These are phyloP conservation scores for Gymnobelideus leadbeateri DNA, from an alignment of 2,113 vertebrate genomes.

Conservation along the genomic window DNA sequence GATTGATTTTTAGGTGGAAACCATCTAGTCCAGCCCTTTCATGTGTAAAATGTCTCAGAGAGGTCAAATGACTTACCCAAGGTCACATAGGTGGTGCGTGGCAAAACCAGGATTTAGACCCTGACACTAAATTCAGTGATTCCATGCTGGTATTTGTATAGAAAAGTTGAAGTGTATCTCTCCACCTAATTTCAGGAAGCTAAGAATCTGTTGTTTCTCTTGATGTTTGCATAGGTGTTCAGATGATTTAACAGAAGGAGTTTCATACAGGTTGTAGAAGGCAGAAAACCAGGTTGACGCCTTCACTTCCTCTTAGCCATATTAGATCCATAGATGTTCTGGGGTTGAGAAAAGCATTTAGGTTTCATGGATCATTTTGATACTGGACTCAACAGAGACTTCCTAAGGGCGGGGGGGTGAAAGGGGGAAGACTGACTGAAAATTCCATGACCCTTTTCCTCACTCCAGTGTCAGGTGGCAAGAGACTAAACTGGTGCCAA, in stretches of 20 bases:
- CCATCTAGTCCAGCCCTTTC: not conserved
- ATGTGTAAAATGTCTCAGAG: not conserved
- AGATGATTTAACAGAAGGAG: not conserved
- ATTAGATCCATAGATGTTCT: not conserved
- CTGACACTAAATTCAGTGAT: constrained; percentile 7
- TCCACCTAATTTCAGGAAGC: not conserved
- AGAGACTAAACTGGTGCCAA: not conserved
- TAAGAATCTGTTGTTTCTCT: not conserved
- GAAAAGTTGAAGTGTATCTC: not conserved
- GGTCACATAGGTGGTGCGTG: not conserved
- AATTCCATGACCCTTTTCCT: not conserved
- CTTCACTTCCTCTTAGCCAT: not conserved
- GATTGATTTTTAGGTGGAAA: not conserved
- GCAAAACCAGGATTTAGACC: constrained; percentile 19
- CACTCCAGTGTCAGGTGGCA: not conserved
- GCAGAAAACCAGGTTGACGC: not conserved
- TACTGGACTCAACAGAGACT: not conserved
- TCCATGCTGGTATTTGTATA: not conserved
- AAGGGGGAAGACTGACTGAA: not conserved
- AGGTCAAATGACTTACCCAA: not conserved
- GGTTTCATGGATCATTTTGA: not conserved
- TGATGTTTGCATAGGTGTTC: not conserved
- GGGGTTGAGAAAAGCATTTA: constrained; percentile 9
- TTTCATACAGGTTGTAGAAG: not conserved
- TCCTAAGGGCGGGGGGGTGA: not conserved